Percentiles rank a stretch among this genome's conserved stretches.
Evolutionary conservation across 2,888 invertebrate genomes (phyloP).

Genomic region (Apantesis nais): DNA sequence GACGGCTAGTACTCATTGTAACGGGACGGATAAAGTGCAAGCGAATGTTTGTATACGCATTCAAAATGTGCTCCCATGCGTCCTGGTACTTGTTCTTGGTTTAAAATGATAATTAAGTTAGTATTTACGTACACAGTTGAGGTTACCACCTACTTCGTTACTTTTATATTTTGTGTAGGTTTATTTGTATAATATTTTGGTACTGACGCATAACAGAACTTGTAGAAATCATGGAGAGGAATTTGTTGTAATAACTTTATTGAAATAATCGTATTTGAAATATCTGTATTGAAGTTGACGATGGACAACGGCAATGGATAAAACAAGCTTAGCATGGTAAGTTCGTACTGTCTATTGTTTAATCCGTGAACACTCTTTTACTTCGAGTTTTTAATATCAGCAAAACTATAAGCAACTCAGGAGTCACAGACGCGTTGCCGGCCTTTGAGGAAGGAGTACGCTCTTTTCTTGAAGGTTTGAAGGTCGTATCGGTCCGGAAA

Average conservation of each 20-base stretch:
- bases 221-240: not conserved
- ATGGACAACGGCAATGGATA: not conserved
- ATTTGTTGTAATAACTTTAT: not conserved
- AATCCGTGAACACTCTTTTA: too few relatives aligned
- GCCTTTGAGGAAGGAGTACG: too few relatives aligned
- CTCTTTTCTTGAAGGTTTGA: too few relatives aligned
- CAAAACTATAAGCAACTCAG: too few relatives aligned
- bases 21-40: conserved; percentile 74
- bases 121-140: conserved; percentile 46
- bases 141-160: conserved; percentile 49
- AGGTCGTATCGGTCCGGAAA: too few relatives aligned
- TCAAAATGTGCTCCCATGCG: conserved; percentile 45
- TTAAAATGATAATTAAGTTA: conserved; percentile 66
- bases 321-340: not conserved
- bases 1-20: conserved; percentile 63
- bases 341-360: too few relatives aligned
- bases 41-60: conserved; percentile 57
- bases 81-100: conserved; percentile 62
- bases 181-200: conserved; percentile 5
- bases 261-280: not conserved
- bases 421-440: too few relatives aligned
- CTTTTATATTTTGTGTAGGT: conserved; percentile 6
- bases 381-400: too few relatives aligned
- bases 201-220: not conserved
- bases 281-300: too few relatives aligned